Evolutionary conservation across 2,113 vertebrate genomes (phyloP).

Genomic region (Syrrhaptes paradoxus): DNA sequence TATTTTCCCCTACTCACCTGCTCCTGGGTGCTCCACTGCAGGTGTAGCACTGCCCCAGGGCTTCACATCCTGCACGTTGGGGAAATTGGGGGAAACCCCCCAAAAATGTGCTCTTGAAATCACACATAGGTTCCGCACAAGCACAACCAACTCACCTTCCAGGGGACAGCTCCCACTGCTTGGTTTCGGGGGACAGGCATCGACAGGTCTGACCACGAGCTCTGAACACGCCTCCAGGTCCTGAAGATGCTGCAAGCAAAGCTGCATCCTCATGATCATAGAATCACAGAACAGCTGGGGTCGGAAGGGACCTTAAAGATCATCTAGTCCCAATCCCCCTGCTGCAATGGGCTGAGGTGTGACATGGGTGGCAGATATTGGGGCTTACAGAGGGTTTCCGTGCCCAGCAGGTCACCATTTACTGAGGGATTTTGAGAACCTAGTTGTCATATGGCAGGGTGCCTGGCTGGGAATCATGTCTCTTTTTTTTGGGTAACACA

Average conservation of each 20-base stretch:
- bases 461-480: background rate
- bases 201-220: rapidly evolving
- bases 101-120: background rate
- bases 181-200: background rate
- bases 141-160: background rate
- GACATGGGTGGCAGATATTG: rapidly evolving
- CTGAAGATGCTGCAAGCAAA: background rate
- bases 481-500: background rate
- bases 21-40: background rate
- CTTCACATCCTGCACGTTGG: background rate
- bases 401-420: background rate
- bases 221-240: background rate
- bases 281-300: no score
- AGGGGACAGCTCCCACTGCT: rapidly evolving
- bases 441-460: background rate
- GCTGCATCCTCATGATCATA: background rate
- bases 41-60: background rate
- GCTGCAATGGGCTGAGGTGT: rapidly evolving
- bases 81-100: background rate
- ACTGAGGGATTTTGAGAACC: background rate
- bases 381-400: background rate
- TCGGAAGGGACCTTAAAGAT: no score
- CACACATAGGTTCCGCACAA: background rate
- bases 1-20: background rate
- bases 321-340: no score